Evolutionary conservation across 2,888 invertebrate genomes (phyloP).

Genomic region (Drosophila aldrichi): DNA sequence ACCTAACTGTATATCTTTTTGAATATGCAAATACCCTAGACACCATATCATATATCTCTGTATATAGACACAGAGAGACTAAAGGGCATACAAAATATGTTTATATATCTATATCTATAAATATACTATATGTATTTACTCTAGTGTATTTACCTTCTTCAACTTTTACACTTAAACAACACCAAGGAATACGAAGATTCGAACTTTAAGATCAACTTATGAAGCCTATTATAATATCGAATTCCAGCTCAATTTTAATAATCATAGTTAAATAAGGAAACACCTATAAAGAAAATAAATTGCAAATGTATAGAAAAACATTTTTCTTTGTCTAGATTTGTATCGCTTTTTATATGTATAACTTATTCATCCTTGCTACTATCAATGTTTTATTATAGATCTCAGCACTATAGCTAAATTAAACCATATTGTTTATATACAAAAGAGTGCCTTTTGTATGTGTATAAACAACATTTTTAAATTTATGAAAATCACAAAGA

Average conservation of each 20-base stretch:
- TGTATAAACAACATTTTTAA: background rate
- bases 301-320: background rate
- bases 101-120: too few relatives aligned
- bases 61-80: background rate
- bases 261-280: background rate
- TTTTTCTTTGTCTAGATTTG: background rate
- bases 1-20: background rate
- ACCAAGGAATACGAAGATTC: background rate
- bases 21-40: background rate
- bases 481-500: constrained; percentile 6
- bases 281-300: background rate
- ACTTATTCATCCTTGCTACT: background rate
- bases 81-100: background rate
- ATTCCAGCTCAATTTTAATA: background rate
- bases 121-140: too few relatives aligned
- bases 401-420: background rate
- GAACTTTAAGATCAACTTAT: background rate
- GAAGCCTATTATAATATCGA: background rate
- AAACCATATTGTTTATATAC: background rate
- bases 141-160: background rate
- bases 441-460: background rate
- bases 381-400: background rate
- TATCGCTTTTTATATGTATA: background rate
- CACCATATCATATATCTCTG: too few relatives aligned
- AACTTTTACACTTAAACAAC: background rate